A percentile compares a stretch with the other conserved stretches of the same genome.
These are phyloP conservation scores for Julus scanicus DNA, from an alignment of 2,888 invertebrate species.

Conservation along the genomic window DNA sequence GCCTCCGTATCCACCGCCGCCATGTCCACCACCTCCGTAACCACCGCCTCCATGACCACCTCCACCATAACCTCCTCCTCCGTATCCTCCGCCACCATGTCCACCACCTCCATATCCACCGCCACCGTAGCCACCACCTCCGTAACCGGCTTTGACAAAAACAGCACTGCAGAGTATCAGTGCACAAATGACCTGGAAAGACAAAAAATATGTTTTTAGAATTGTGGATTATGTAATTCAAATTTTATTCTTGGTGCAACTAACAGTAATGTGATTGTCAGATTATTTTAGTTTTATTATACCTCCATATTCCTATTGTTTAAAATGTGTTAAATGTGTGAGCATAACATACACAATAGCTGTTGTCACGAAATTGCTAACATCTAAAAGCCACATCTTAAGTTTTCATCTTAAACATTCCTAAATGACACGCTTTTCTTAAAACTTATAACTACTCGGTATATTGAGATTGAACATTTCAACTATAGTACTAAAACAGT, in stretches of 20 bases:
- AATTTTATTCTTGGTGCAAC: too few relatives aligned
- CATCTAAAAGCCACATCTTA: too few relatives aligned
- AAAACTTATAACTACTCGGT: background rate
- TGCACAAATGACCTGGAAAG: conserved; percentile 3
- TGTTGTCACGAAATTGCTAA: too few relatives aligned
- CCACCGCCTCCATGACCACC: conserved; percentile 50
- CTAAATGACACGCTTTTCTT: background rate
- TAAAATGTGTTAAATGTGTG: too few relatives aligned
- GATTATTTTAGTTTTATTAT: too few relatives aligned
- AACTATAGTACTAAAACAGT: background rate
- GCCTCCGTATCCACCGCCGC: conserved; percentile 44
- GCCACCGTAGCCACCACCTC: conserved; percentile 39
- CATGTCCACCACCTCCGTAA: conserved; percentile 22
- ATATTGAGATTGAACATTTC: background rate
- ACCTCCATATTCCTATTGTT: too few relatives aligned
- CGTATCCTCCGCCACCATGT: conserved; percentile 48
- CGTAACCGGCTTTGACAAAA: background rate
- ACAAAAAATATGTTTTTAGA: too few relatives aligned
- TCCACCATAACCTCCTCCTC: conserved; percentile 17
- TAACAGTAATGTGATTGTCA: background rate
- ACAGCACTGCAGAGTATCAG: conserved; percentile 18
- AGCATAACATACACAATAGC: too few relatives aligned
- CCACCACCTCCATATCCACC: conserved; percentile 49
- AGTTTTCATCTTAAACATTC: too few relatives aligned
- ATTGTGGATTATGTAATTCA: too few relatives aligned